Percentiles rank a stretch among this genome's conserved stretches.
Evolutionary conservation across 1,140 invertebrate genomes (phyloP).

Genomic region (Capitella teleta): DNA sequence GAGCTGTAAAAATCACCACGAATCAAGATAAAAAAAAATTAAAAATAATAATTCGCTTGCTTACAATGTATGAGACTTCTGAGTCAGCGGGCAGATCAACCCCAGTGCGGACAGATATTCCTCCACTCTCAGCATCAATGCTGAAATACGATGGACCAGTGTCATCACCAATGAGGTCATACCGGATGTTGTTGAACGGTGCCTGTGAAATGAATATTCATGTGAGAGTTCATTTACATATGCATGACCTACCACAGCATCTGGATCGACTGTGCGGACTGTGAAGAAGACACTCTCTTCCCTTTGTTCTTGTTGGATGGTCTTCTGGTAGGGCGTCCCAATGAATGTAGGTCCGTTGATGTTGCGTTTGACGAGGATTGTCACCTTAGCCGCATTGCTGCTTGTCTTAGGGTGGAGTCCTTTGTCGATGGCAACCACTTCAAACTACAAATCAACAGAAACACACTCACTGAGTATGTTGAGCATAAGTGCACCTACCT

Average conservation of each 20-base stretch:
- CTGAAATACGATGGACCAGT: slow-evolving; percentile 20
- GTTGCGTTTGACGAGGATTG: slow-evolving; percentile 71
- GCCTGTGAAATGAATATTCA: slow-evolving; percentile 5
- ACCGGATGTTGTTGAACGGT: slow-evolving; percentile 16
- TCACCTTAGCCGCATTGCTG: slow-evolving; percentile 62
- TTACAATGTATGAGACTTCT: slow-evolving; percentile 8
- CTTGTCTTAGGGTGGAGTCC: slow-evolving; percentile 57
- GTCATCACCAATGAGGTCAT: slow-evolving; percentile 17
- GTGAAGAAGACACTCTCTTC: slow-evolving; percentile 19
- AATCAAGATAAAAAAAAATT: too few species aligned
- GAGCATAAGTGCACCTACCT: neutral
- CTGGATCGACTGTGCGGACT: slow-evolving; percentile 24
- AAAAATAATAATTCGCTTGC: neutral
- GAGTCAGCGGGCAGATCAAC: slow-evolving; percentile 13
- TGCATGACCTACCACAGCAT: slow-evolving; percentile 10
- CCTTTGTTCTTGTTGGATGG: slow-evolving; percentile 20
- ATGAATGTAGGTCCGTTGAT: slow-evolving; percentile 59
- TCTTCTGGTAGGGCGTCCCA: slow-evolving; percentile 13
- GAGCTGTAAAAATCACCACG: slow-evolving; percentile 3
- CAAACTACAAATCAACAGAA: slow-evolving; percentile 2
- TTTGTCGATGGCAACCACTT: slow-evolving; percentile 67
- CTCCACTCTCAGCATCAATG: slow-evolving; percentile 18
- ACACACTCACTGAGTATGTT: neutral
- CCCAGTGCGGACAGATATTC: slow-evolving; percentile 17
- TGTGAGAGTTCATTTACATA: neutral